Conservation (phyloP, 2,113 vertebrate species). For the Nibea albiflora region DNA sequence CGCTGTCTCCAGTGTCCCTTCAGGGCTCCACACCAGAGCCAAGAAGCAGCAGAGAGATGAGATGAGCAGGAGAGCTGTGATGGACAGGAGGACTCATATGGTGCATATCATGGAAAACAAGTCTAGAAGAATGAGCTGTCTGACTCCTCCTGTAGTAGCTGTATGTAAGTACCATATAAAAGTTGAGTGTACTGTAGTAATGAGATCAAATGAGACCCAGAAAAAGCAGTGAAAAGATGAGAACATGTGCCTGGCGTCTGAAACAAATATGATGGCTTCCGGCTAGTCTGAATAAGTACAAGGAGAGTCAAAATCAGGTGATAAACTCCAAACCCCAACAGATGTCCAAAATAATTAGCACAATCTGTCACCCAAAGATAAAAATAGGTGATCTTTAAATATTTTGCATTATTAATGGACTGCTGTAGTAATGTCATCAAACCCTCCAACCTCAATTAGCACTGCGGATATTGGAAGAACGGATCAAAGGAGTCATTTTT, state of each 20-base stretch:
- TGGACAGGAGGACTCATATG: not conserved
- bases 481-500: conserved; percentile 52
- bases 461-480: conserved; percentile 51
- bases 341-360: conserved; percentile 72
- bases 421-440: conserved; percentile 65
- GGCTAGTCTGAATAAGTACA: conserved; percentile 56
- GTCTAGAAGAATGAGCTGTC: not conserved
- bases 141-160: not conserved
- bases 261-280: conserved; percentile 51
- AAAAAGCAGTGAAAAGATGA: conserved; percentile 30
- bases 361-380: conserved; percentile 72
- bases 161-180: too few relatives aligned
- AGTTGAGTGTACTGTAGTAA: not conserved
- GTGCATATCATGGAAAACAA: not conserved
- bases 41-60: not conserved
- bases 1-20: conserved; percentile 25
- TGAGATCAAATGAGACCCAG: not conserved
- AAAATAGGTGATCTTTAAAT: conserved; percentile 81
- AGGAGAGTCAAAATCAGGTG: conserved; percentile 57
- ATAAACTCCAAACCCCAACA: conserved; percentile 65
- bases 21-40: conserved; percentile 10
- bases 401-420: conserved; percentile 79
- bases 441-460: conserved; percentile 69
- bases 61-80: not conserved
- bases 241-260: conserved; percentile 8